Base-by-base conservation (phyloP, 2,888 invertebrate species). In the Empis stercorea region DNA sequence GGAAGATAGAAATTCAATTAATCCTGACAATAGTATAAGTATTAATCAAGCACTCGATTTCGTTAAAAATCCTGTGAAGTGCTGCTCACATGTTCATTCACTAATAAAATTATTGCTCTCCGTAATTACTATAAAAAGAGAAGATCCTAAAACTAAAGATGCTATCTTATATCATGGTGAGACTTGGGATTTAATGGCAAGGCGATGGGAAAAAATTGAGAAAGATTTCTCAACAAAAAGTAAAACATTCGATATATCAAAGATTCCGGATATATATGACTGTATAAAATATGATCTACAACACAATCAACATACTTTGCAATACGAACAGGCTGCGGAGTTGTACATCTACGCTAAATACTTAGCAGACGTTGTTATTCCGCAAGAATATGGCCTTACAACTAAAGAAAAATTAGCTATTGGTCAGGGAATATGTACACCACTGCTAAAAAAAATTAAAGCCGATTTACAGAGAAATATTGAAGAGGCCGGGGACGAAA, bases 261-360 rank as follows among this genome's bases (percentile, higher is more conserved):
- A 99, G 72, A 92, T 99, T 49, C 97, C 99, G 0, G 99, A 99
- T 65, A 99, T 99, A 55, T 99, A 99, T 63, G 99, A 99, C 73
- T 97, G 97, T 65, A 97, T 99, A 59, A 99, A 99, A 65, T 99
- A 94, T 64, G 99, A 99, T 70, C 72, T 97, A 55, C 96, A 97
- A 62, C 99, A 99, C 66, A 99, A 99, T 68, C 92, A 93, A 61
- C 91, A 93, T 61, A 91, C 92, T 2, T 67, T 96, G 55, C 92
- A 95, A 68, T 94, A 88, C 61, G 88, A 89, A 59, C 80, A 86
- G 62, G 91, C 93, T 0, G 92, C 11, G 48, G 65, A 94, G 65
- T 70, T 93, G 41, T 99, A 97, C 63, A 86, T 88, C 46, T 91
- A 92, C 63, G 89, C 97, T 0, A 99, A 99, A 70, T 92, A 94